These are phyloP conservation scores for Catocala nupta DNA, from an alignment of 2,888 invertebrate genomes.

Conservation along the genomic window DNA sequence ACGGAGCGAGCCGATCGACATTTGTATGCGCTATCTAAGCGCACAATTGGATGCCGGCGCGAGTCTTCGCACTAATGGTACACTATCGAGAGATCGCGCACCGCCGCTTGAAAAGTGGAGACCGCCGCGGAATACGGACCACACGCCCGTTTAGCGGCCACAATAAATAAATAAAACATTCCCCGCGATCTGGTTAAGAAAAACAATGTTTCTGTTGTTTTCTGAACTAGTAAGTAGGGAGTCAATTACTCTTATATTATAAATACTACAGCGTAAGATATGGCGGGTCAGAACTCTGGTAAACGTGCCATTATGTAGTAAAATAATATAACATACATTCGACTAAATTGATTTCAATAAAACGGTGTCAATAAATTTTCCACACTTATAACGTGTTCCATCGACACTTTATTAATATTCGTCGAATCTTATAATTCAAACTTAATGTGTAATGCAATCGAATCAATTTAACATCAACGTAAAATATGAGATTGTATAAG, in stretches of 20 bases:
- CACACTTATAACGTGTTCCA: constrained; percentile 32
- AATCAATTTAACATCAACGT: constrained; percentile 43
- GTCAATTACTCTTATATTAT: constrained; percentile 1
- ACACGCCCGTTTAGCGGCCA: constrained; percentile 76
- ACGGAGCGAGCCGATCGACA: constrained; percentile 78
- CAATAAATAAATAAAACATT: constrained; percentile 79
- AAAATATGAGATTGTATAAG: constrained; percentile 57
- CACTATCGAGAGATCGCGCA: constrained; percentile 84
- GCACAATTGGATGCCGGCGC: constrained; percentile 87
- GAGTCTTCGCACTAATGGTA: constrained; percentile 86
- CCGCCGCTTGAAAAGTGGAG: constrained; percentile 78
- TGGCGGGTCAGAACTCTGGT: not conserved
- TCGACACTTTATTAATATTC: constrained; percentile 42
- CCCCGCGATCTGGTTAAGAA: constrained; percentile 48
- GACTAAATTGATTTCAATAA: constrained; percentile 38
- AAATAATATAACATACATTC: constrained; percentile 20
- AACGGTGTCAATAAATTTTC: constrained; percentile 37
- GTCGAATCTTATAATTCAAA: constrained; percentile 37
- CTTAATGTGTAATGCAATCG: constrained; percentile 43
- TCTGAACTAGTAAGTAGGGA: not conserved
- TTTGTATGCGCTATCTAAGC: constrained; percentile 87
- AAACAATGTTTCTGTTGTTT: constrained; percentile 47
- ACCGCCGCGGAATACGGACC: constrained; percentile 81
- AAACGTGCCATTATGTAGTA: constrained; percentile 9
- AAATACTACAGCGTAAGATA: not conserved